Evolutionary conservation across 2,113 vertebrate species (phyloP), one percentile per base, ranked within the genome.

Genomic region (Corythoichthys intestinalis): DNA sequence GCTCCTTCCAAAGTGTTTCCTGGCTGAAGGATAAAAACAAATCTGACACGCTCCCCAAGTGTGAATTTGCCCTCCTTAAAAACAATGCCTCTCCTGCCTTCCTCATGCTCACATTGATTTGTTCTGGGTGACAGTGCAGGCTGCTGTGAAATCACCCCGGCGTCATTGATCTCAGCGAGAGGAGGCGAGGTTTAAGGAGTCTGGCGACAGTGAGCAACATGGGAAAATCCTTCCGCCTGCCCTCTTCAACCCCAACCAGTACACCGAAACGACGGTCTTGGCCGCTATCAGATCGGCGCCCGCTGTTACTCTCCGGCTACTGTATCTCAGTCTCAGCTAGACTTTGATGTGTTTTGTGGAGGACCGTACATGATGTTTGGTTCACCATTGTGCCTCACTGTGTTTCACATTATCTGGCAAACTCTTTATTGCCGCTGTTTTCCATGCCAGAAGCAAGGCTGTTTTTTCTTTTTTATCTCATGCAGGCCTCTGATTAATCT

Each of bases 41-140:
- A 85, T 88, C 76, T 87, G 84, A 91, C 84, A 90, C 87, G 76
- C 80, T 79, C 81, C 90, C 84, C 77, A 90, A 85, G 86, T 86
- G 87, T 74, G 76, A 86, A 90, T 90, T 88, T 87, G 87, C 85
- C 86, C 87, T 77, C 81, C 74, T 90, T 85, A 88, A 90, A 89
- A 89, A 90, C 88, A 87, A 89, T 87, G 85, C 80, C 82, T 76
- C 87, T 86, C 83, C 84, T 79, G 86, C 88, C 82, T 87, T 87
- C 83, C 86, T 92, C 89, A 82, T 83, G 86, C 89, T 89, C 78
- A 84, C 87, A 91, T 92, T 90, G 91, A 91, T 92, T 90, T 91
- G 87, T 90, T 89, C 86, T 87, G 86, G 84, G 85, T 87, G 89
- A 89, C 87, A 86, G 83, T 78, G 84, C 85, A 77, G 85, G 85